Conservation (phyloP, 2,888 invertebrate genomes). For the Tuta absoluta region DNA sequence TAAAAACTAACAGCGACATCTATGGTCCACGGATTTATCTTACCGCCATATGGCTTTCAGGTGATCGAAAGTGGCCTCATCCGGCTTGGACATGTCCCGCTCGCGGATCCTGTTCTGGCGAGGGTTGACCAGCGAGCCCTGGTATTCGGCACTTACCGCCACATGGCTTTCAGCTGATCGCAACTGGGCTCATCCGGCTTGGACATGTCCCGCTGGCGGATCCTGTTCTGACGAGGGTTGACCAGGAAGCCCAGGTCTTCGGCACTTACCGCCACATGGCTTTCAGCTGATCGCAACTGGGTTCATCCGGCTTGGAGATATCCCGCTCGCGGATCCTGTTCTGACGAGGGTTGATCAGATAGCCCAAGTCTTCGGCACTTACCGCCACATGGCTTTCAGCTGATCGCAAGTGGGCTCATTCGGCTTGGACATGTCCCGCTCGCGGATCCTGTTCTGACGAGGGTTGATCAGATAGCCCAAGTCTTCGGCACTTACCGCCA, state of each 20-base stretch:
- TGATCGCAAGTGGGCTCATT: slow-evolving; percentile 93
- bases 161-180: slow-evolving; percentile 94
- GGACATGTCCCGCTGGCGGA: slow-evolving; percentile 60
- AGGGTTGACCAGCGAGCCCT: slow-evolving; percentile 64
- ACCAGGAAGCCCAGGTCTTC: slow-evolving; percentile 61
- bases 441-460: slow-evolving; percentile 63
- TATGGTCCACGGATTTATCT: slow-evolving; percentile 8
- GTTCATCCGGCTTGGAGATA: slow-evolving; percentile 82
- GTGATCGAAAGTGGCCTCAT: slow-evolving; percentile 93
- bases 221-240: slow-evolving; percentile 62
- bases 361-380: slow-evolving; percentile 51
- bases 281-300: slow-evolving; percentile 92
- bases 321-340: slow-evolving; percentile 67
- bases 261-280: slow-evolving; percentile 90
- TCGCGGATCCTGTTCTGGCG: slow-evolving; percentile 65
- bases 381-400: slow-evolving; percentile 94
- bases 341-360: slow-evolving; percentile 62
- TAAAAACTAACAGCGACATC: no score
- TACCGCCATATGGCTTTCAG: slow-evolving; percentile 94
- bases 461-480: slow-evolving; percentile 67
- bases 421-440: slow-evolving; percentile 61
- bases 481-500: slow-evolving; percentile 83
- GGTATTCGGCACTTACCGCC: slow-evolving; percentile 81
- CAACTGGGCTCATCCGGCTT: slow-evolving; percentile 88
- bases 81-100: slow-evolving; percentile 64